Percentiles rank a stretch among this genome's conserved stretches.
phyloP scores from a whole-genome alignment of 1,140 invertebrate genomes.

The Prorops nasuta region DNA sequence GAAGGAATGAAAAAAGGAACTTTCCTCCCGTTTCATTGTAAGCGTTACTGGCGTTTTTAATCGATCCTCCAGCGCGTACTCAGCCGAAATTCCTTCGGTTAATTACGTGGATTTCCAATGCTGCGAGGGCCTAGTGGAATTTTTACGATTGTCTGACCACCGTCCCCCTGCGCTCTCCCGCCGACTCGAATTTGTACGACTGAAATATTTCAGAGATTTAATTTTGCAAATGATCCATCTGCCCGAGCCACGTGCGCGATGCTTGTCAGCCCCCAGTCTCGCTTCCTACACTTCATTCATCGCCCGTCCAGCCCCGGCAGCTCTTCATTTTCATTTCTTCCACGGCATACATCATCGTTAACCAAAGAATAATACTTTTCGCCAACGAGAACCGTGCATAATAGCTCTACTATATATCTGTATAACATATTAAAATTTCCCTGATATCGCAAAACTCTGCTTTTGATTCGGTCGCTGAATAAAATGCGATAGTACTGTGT shows the following conservation, averaged over 20 bases:
- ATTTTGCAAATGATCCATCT: slow-evolving; percentile 38
- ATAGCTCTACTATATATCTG: too few species aligned
- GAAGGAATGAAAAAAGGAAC: slow-evolving; percentile 19
- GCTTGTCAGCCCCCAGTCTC: too few species aligned
- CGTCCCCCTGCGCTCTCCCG: slow-evolving; percentile 8
- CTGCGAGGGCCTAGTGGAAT: slow-evolving; percentile 44
- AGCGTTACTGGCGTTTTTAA: slow-evolving; percentile 49
- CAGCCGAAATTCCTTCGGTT: slow-evolving; percentile 47
- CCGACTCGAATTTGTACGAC: slow-evolving; percentile 26
- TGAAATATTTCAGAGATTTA: slow-evolving; percentile 42
- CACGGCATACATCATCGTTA: slow-evolving; percentile 1
- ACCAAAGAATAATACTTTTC: background rate
- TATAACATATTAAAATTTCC: too few species aligned
- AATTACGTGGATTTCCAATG: slow-evolving; percentile 52
- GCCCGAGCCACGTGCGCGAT: slow-evolving; percentile 20
- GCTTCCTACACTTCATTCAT: background rate
- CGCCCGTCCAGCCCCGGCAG: too few species aligned
- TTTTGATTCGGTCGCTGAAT: too few species aligned
- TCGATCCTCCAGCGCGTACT: slow-evolving; percentile 36
- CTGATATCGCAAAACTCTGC: too few species aligned
- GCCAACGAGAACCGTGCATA: too few species aligned
- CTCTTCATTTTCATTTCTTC: slow-evolving; percentile 13
- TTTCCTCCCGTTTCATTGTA: slow-evolving; percentile 25
- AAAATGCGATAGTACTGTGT: too few species aligned
- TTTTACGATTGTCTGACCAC: slow-evolving; percentile 36